Conservation (phyloP, 2,797 vertebrate species). For the Siniperca scherzeri region DNA sequence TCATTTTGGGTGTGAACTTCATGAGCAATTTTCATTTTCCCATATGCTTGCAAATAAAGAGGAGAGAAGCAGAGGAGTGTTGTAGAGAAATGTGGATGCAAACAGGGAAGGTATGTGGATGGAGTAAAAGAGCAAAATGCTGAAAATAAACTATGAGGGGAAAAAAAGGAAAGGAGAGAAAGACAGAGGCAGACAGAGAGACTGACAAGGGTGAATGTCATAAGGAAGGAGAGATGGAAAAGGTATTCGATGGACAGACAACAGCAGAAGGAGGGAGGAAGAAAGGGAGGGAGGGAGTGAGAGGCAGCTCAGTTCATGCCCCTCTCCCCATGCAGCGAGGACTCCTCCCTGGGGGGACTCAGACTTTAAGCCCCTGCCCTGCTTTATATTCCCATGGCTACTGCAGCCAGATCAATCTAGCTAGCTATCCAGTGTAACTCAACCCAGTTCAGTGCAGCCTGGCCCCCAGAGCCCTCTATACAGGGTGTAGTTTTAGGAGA, state of each 20-base stretch:
- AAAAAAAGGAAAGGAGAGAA: conserved; percentile 18
- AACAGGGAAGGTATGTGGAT: conserved; percentile 34
- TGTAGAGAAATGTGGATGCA: conserved; percentile 22
- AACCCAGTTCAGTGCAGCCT: conserved; percentile 77
- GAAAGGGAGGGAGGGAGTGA: conserved; percentile 32
- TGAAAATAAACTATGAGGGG: conserved; percentile 36
- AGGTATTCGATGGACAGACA: conserved; percentile 62
- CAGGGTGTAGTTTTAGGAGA: conserved; percentile 63
- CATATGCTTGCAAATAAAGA: conserved; percentile 55
- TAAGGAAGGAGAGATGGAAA: conserved; percentile 60
- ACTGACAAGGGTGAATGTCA: conserved; percentile 68
- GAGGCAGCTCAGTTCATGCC: conserved; percentile 84
- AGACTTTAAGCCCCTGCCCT: conserved; percentile 95
- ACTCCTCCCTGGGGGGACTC: conserved; percentile 92
- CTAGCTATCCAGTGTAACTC: conserved; percentile 92
- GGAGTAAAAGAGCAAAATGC: conserved; percentile 29
- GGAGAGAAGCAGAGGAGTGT: conserved; percentile 27
- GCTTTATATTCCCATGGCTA: conserved; percentile 93
- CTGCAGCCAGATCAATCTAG: conserved; percentile 81
- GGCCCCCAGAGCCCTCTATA: conserved; percentile 70
- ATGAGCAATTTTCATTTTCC: conserved; percentile 61
- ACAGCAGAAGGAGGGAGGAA: conserved; percentile 55
- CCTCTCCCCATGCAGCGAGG: conserved; percentile 92
- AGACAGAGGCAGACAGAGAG: conserved; percentile 35
- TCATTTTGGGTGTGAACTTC: conserved; percentile 78